phyloP scores from a whole-genome alignment of 2,113 vertebrate genomes.

The Heteronetta atricapilla region DNA sequence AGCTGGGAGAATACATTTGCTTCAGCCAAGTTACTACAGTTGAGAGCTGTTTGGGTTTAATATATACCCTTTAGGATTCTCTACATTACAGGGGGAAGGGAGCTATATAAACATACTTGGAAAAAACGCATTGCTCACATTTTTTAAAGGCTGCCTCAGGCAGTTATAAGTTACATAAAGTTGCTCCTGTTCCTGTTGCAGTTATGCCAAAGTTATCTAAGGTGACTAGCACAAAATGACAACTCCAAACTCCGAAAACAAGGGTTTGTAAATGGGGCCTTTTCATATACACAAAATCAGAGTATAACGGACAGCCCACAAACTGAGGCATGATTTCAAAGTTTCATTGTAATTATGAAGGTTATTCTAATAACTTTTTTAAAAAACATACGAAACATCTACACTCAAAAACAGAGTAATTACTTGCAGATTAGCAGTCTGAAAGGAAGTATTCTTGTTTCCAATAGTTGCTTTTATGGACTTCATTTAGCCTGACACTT shows the following conservation, averaged over 20 bases:
- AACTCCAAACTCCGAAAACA: not conserved
- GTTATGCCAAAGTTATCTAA: conserved; percentile 27
- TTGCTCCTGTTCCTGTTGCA: conserved; percentile 12
- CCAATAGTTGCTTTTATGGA: not conserved
- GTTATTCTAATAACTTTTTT: not conserved
- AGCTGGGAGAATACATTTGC: not conserved
- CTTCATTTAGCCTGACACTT: conserved; percentile 27
- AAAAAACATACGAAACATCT: not conserved
- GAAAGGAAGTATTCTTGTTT: conserved; percentile 10
- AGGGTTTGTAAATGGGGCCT: not conserved
- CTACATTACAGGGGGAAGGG: not conserved
- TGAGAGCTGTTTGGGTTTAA: conserved; percentile 16
- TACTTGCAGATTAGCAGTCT: not conserved
- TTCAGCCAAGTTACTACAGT: not conserved
- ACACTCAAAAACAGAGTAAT: not conserved
- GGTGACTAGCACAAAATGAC: conserved; percentile 6
- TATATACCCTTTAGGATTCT: not conserved
- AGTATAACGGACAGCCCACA: not conserved
- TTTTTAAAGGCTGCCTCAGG: conserved; percentile 31
- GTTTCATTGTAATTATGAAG: not conserved
- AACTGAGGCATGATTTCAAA: not conserved
- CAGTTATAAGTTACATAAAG: conserved; percentile 63
- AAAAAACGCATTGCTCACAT: conserved; percentile 43
- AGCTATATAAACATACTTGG: not conserved
- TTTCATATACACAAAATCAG: not conserved